These are phyloP conservation scores for Brachionus rotundiformis DNA, from an alignment of 1,140 invertebrate genomes.

Conservation along the genomic window DNA sequence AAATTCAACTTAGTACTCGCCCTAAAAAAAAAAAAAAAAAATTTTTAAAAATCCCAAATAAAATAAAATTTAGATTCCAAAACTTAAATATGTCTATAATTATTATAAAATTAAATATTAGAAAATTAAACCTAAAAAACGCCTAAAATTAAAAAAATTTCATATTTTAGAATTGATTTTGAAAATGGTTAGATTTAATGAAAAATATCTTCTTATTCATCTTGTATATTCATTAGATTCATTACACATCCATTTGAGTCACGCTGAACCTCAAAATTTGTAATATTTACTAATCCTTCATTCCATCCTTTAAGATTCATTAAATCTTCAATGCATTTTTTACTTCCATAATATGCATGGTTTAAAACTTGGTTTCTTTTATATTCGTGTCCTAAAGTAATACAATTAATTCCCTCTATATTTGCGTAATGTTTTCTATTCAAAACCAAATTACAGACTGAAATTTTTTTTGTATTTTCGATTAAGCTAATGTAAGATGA, in stretches of 20 bases:
- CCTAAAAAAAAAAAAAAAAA: too few species aligned
- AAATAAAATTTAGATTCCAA: too few species aligned
- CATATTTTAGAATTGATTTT: too few species aligned
- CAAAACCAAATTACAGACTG: conserved; percentile 32
- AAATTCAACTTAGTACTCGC: too few species aligned
- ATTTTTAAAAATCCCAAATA: too few species aligned
- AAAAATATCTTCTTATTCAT: not conserved
- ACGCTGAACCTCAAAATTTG: not conserved
- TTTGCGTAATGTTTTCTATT: conserved; percentile 8
- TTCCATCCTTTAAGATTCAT: not conserved
- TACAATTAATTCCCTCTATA: conserved; percentile 20
- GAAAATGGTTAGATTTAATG: too few species aligned
- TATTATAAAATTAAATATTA: too few species aligned
- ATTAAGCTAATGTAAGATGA: not conserved
- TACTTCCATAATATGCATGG: conserved; percentile 23
- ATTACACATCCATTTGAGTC: not conserved
- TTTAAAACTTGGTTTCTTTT: not conserved
- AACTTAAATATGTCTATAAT: too few species aligned
- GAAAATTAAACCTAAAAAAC: too few species aligned
- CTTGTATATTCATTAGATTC: not conserved
- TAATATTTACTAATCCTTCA: conserved; percentile 4
- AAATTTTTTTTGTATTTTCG: not conserved
- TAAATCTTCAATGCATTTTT: conserved; percentile 34
- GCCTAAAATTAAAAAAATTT: too few species aligned
- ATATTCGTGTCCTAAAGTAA: conserved; percentile 46